Conservation (phyloP, 2,113 vertebrate species). For the Hyaena hyaena region DNA sequence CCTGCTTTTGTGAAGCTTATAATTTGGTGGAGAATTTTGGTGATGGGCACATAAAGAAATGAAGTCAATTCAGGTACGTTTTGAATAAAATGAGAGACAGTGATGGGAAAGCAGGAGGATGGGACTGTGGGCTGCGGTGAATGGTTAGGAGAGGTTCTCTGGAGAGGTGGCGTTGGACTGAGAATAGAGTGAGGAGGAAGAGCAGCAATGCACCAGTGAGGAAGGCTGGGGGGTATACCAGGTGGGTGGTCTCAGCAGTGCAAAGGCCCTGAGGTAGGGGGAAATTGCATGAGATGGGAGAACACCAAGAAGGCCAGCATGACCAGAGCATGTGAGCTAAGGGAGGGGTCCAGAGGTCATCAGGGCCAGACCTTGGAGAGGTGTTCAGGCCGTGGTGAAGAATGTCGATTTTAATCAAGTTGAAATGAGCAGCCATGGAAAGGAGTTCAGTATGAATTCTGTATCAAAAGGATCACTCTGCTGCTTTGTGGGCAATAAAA, state of each 20-base stretch:
- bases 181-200: not conserved
- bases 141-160: not conserved
- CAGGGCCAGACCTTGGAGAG: not conserved
- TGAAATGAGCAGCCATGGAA: not conserved
- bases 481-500: constrained; percentile 9
- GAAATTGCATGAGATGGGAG: not conserved
- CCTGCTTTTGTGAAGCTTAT: not conserved
- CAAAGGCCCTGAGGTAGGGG: not conserved
- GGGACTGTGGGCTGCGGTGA: not conserved
- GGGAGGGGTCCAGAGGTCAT: not conserved
- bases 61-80: not conserved
- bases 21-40: not conserved
- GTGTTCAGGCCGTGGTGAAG: not conserved
- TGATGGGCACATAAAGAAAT: not conserved
- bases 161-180: not conserved
- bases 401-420: not conserved
- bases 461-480: not conserved
- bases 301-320: not conserved
- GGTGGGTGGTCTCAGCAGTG: not conserved
- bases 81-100: not conserved
- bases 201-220: not conserved
- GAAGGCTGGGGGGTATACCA: rapidly evolving
- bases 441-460: not conserved
- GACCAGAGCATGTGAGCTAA: not conserved
- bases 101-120: not conserved